Conservation (phyloP, 2,888 invertebrate species). For the Barypeithes pellucidus region DNA sequence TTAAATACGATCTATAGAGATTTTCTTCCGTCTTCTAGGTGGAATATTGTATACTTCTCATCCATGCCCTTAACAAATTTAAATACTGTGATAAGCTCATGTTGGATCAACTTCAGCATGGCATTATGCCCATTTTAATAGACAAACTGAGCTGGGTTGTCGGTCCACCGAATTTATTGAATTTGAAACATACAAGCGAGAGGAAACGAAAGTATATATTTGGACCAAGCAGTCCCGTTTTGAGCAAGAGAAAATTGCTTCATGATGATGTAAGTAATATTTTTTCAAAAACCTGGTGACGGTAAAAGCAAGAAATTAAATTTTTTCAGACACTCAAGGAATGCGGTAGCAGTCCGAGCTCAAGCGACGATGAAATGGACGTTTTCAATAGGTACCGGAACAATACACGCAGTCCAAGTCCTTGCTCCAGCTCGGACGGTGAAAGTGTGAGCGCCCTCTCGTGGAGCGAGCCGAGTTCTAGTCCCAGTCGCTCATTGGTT, state of each 20-base stretch:
- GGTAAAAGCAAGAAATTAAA: too few species aligned
- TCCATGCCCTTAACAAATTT: constrained; percentile 64
- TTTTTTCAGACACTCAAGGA: constrained; percentile 29
- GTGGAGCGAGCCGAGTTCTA: constrained; percentile 57
- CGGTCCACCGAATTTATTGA: constrained; percentile 58
- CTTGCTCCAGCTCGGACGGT: constrained; percentile 61
- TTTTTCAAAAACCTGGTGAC: too few species aligned
- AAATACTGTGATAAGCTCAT: constrained; percentile 63
- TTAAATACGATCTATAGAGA: neutral
- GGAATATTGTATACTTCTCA: constrained; percentile 64
- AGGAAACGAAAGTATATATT: constrained; percentile 55
- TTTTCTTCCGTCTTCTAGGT: constrained; percentile 53
- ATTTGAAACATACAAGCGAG: constrained; percentile 50
- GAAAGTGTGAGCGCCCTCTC: constrained; percentile 58
- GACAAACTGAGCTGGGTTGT: constrained; percentile 64
- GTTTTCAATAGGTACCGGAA: constrained; percentile 27
- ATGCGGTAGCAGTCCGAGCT: constrained; percentile 40
- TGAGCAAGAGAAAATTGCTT: constrained; percentile 26
- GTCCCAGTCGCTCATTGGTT: constrained; percentile 51
- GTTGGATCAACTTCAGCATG: constrained; percentile 61
- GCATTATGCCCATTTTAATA: constrained; percentile 62
- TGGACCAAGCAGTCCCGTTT: constrained; percentile 36
- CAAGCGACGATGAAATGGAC: constrained; percentile 59
- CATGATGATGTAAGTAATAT: constrained; percentile 27
- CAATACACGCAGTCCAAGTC: constrained; percentile 57